These are phyloP conservation scores for Gorilla gorilla DNA, from an alignment of 2,113 vertebrate species.

Conservation along the genomic window DNA sequence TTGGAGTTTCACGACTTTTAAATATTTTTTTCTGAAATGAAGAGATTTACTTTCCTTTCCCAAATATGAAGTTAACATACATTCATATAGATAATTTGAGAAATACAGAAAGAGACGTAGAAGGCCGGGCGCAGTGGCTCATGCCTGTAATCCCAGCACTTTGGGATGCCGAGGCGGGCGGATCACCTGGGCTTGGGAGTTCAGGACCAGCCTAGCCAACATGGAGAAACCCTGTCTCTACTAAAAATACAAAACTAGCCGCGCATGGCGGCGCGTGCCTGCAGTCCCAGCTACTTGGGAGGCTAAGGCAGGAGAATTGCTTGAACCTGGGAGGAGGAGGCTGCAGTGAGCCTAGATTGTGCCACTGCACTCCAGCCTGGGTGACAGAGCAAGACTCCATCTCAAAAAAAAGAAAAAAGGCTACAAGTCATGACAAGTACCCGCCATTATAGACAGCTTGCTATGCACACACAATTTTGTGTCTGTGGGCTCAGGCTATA, in stretches of 20 bases:
- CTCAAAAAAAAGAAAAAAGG: not conserved
- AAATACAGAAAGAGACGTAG: not conserved
- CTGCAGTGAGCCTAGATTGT: too few relatives aligned
- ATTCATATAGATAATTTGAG: not conserved
- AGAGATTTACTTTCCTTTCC: not conserved
- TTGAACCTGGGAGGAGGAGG: too few relatives aligned
- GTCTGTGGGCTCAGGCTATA: not conserved
- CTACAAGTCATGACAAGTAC: not conserved
- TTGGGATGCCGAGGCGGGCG: too few relatives aligned
- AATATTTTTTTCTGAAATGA: not conserved
- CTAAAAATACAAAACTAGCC: not conserved
- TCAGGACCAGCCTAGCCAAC: not conserved
- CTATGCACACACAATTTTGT: not conserved
- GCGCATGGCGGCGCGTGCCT: accelerated
- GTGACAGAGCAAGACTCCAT: too few relatives aligned
- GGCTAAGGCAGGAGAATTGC: too few relatives aligned
- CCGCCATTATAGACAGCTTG: not conserved
- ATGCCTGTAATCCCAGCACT: too few relatives aligned
- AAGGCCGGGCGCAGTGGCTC: too few relatives aligned
- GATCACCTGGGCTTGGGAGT: too few relatives aligned
- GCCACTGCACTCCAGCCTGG: too few relatives aligned
- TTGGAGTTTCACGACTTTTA: not conserved
- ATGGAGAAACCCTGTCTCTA: not conserved
- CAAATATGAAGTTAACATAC: not conserved
- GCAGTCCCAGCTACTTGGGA: too few relatives aligned